These are phyloP conservation scores for Heliconius aoede DNA, from an alignment of 2,888 invertebrate genomes.

Conservation along the genomic window DNA sequence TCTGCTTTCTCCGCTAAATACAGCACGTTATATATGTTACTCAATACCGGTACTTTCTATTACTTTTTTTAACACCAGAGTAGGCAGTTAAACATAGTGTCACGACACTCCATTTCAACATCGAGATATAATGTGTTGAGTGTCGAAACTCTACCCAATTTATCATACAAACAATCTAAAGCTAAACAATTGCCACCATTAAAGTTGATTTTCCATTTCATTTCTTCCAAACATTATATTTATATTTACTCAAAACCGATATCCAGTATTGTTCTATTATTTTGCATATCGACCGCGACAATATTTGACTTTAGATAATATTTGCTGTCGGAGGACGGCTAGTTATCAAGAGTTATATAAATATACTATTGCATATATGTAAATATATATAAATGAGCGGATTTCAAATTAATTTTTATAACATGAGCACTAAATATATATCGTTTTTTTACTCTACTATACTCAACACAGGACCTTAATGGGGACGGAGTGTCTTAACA, in stretches of 20 bases:
- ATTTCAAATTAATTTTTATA: too few species aligned
- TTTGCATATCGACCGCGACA: conserved; percentile 5
- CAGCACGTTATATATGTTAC: neutral
- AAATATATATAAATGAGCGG: neutral
- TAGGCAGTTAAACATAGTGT: too few species aligned
- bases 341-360: conserved; percentile 12
- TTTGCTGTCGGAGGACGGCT: neutral
- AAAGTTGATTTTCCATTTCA: conserved; percentile 1
- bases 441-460: too few species aligned
- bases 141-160: neutral
- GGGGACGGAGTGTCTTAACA: too few species aligned
- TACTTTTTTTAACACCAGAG: neutral
- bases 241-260: neutral
- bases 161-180: too few species aligned
- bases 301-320: neutral
- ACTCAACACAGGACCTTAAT: too few species aligned
- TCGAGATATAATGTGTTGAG: neutral
- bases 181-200: neutral
- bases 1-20: neutral
- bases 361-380: neutral
- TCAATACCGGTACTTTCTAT: neutral
- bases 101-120: too few species aligned
- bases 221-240: conserved; percentile 2
- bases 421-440: too few species aligned
- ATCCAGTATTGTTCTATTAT: conserved; percentile 2